Evolutionary conservation across 1,140 invertebrate species (phyloP).

Genomic region (Ylistrum balloti): DNA sequence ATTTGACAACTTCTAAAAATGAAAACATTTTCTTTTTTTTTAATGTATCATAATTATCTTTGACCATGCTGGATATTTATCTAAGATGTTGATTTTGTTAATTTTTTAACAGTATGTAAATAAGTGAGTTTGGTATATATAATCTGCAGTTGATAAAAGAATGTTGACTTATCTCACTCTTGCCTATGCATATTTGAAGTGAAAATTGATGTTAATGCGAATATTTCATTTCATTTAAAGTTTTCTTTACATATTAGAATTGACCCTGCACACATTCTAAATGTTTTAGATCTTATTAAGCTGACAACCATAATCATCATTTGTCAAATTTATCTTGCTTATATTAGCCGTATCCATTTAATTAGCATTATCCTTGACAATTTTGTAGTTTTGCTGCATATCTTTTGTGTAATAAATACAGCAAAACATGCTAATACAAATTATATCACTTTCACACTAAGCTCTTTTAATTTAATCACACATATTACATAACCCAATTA

Average conservation of each 20-base stretch:
- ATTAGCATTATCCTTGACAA: slow-evolving; percentile 11
- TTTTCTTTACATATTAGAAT: neutral
- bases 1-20: neutral
- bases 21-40: neutral
- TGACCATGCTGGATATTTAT: neutral
- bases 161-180: neutral
- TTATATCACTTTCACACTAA: neutral
- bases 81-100: neutral
- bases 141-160: neutral
- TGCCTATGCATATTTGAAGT: neutral
- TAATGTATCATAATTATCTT: too few species aligned
- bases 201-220: neutral
- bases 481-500: neutral
- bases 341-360: slow-evolving; percentile 2
- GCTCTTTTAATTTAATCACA: neutral
- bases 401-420: neutral
- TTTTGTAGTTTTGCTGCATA: neutral
- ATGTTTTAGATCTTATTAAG: neutral
- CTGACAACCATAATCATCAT: slow-evolving; percentile 3
- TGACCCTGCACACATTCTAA: neutral
- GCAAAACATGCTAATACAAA: neutral
- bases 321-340: neutral
- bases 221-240: neutral
- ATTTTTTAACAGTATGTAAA: neutral
- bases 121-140: neutral